These are phyloP conservation scores for Drosophila siamana DNA, from an alignment of 2,888 invertebrate species.

Conservation along the genomic window DNA sequence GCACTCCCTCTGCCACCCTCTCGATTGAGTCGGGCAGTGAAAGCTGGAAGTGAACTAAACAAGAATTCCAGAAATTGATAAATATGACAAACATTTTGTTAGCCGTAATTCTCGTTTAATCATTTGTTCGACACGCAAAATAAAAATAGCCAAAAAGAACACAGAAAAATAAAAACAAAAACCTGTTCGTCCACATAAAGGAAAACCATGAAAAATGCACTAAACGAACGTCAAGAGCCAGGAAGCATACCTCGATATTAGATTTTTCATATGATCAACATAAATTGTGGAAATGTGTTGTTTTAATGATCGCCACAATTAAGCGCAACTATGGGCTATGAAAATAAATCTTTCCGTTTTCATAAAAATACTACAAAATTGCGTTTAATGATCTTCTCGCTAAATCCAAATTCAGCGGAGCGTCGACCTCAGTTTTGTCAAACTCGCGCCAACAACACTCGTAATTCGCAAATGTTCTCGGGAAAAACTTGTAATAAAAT, in stretches of 20 bases:
- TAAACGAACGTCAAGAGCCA: conserved; percentile 11
- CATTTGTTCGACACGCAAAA: conserved; percentile 9
- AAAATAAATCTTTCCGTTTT: conserved; percentile 54
- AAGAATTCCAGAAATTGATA: conserved; percentile 50
- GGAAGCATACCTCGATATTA: conserved; percentile 28
- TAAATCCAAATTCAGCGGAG: conserved; percentile 15
- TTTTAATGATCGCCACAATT: conserved; percentile 40
- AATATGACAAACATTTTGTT: conserved; percentile 43
- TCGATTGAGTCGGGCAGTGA: not conserved
- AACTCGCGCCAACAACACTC: not conserved
- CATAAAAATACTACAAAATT: conserved; percentile 36
- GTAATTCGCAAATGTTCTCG: conserved; percentile 4
- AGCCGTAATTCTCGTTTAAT: conserved; percentile 33
- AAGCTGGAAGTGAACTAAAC: conserved; percentile 7
- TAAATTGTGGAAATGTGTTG: conserved; percentile 26
- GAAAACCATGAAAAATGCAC: conserved; percentile 17
- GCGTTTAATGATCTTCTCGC: conserved; percentile 29
- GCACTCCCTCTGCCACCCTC: not conserved
- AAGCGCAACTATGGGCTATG: conserved; percentile 25
- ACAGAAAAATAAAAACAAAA: conserved; percentile 18
- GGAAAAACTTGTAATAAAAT: conserved; percentile 24
- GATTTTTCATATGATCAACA: conserved; percentile 8
- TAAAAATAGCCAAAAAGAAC: not conserved
- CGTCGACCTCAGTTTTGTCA: conserved; percentile 19
- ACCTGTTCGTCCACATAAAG: not conserved